phyloP scores from a whole-genome alignment of 2,113 vertebrate genomes.

The Aspiorhynchus laticeps region DNA sequence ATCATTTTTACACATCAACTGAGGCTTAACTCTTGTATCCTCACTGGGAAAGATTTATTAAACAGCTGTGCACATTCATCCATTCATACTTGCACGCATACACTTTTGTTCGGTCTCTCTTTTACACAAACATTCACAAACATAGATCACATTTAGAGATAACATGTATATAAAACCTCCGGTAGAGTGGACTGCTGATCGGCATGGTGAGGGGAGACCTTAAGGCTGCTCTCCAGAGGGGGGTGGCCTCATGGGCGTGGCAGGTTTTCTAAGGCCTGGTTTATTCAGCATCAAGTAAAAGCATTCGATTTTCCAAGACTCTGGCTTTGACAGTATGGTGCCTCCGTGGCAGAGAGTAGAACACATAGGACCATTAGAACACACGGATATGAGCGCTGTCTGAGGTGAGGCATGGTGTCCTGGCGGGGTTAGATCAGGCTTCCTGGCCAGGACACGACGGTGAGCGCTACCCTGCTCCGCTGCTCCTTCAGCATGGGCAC shows the following conservation, averaged over 20 bases:
- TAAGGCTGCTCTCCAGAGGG: conserved; percentile 64
- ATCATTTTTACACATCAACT: neutral
- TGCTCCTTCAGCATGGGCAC: conserved; percentile 99
- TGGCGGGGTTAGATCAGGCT: conserved; percentile 79
- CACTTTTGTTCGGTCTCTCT: conserved; percentile 26
- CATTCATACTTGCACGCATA: conserved; percentile 46
- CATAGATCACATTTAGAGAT: conserved; percentile 57
- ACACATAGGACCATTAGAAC: conserved; percentile 44
- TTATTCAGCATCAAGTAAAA: conserved; percentile 56
- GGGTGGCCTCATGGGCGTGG: conserved; percentile 64
- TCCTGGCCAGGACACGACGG: conserved; percentile 97
- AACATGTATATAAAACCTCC: conserved; percentile 71
- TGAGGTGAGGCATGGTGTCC: conserved; percentile 41
- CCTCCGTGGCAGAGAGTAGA: conserved; percentile 52
- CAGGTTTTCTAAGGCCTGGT: conserved; percentile 77
- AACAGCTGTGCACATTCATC: conserved; percentile 57
- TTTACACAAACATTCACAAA: conserved; percentile 69
- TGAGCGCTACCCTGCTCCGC: conserved; percentile 93
- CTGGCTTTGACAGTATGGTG: conserved; percentile 50
- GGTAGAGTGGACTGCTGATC: conserved; percentile 69
- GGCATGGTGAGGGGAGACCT: conserved; percentile 70
- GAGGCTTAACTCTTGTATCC: conserved; percentile 33
- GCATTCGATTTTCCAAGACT: conserved; percentile 50
- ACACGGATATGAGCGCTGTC: conserved; percentile 33
- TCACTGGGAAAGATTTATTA: conserved; percentile 67